Evolutionary conservation across 2,797 vertebrate genomes (phyloP).

Genomic region (Sebastes steindachneri): DNA sequence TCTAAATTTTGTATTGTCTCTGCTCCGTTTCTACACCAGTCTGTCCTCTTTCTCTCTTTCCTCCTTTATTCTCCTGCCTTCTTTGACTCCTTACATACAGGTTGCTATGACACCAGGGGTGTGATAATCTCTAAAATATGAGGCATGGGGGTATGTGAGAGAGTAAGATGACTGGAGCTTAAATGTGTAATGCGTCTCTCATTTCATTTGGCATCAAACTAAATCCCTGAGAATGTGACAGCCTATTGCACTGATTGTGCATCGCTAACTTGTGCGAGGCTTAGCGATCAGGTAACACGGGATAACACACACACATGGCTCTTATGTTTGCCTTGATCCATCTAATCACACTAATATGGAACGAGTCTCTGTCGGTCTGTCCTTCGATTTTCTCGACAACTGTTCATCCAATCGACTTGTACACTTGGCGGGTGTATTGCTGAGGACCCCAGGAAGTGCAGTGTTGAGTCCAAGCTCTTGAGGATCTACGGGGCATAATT

Average conservation of each 20-base stretch:
- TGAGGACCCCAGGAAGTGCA: background rate
- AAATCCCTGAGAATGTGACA: background rate
- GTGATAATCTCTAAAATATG: conserved; percentile 19
- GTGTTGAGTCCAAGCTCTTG: background rate
- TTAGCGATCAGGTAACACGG: background rate
- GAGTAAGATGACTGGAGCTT: background rate
- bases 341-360: background rate
- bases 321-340: background rate
- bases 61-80: conserved; percentile 21
- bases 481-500: background rate
- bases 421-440: background rate
- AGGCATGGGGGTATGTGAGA: background rate
- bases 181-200: background rate
- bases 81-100: conserved; percentile 13
- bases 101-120: conserved; percentile 38
- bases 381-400: background rate
- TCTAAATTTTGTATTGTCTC: background rate
- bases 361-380: background rate
- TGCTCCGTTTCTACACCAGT: conserved; percentile 1
- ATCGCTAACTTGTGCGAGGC: background rate
- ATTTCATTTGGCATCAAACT: conserved; percentile 10
- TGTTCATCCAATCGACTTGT: background rate
- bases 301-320: background rate
- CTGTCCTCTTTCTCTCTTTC: background rate
- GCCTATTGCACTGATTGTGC: background rate